Base-by-base conservation (phyloP, 35 echinoderm and acorn worm species). In the Holothuria glaberrima region DNA sequence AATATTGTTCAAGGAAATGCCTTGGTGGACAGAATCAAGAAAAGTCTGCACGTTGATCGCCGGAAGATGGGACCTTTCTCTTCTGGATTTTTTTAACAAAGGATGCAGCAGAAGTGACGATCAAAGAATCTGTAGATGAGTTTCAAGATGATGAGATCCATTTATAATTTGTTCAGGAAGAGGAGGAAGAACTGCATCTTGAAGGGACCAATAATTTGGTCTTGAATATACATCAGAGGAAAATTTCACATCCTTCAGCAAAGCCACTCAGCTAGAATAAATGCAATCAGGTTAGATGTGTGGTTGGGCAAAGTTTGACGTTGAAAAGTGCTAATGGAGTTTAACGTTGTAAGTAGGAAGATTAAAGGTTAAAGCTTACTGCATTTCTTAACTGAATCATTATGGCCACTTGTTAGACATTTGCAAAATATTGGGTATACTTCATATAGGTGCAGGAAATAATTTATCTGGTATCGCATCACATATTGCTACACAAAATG, bases 21-120 rank as follows among this genome's bases (percentile, higher is more conserved):
- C 26, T 64, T 84, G 56, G 80, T 84, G 21, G 80, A 84, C 19
- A 59, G 56, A 61, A 84, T 84, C 57, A 84, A 84, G 56, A 84
- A 52, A 64, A 64, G 80, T 52, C 30, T 84, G 56, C 80, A 84
- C 26, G 30, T 84, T 31, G 80, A 31, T 33, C 56, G 9, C 31
- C 22, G 12, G 57, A 34, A 28, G 52, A 84, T 30, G 57, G 33
- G 7, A 62, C 80, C n/a, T n/a, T n/a, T n/a, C 12, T 33, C 59
- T 2, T 82, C 77, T 6, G 12, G 25, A 84, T 61, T 26, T 61
- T 4, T n/a, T 29, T 48, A n/a, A 57, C 21, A 20, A 59, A 64
- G 30, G 80, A 84, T 34, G 12, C 54, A 60, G 80, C 21, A 33
- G 57, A 84, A 34, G 24, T 78, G 29, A 45, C 50, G 12, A 16